Conservation (phyloP, 2,113 vertebrate species). For the Eleginops maclovinus region DNA sequence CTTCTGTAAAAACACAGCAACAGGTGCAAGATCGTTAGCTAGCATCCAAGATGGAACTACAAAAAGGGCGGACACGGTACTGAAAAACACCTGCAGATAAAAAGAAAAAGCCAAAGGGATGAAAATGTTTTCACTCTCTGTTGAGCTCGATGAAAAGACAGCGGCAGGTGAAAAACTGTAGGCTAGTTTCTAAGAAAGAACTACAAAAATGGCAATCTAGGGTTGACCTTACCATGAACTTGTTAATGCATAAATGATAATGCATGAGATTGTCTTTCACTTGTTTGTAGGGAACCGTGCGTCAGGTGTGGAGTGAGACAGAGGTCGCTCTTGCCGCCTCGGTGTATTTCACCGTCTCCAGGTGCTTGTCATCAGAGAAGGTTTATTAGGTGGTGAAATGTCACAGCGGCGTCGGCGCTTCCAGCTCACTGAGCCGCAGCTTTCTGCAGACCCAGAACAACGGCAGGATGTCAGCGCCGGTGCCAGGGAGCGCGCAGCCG, state of each 20-base stretch:
- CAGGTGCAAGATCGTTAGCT: no score
- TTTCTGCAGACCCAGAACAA: conserved; percentile 49
- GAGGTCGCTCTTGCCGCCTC: conserved; percentile 1
- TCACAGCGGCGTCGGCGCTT: conserved; percentile 24
- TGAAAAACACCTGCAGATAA: no score
- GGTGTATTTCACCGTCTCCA: conserved; percentile 42
- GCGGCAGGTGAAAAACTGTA: no score
- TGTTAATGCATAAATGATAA: neutral
- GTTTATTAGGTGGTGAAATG: conserved; percentile 56
- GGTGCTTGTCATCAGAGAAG: conserved; percentile 55
- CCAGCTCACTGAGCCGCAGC: conserved; percentile 44
- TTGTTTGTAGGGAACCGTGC: neutral
- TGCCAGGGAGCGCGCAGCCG: conserved; percentile 35
- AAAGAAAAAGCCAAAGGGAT: no score
- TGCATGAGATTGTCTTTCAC: neutral
- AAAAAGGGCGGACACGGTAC: no score
- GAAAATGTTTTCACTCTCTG: no score
- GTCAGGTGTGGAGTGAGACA: neutral
- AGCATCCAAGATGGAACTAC: no score
- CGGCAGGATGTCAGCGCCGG: conserved; percentile 45
- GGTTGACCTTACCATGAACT: no score
- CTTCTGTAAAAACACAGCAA: no score
- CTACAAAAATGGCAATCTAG: no score
- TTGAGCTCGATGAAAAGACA: no score
- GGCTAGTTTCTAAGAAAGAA: no score